Evolutionary conservation across 2,113 vertebrate genomes (phyloP).

Genomic region (Melospiza melodia): DNA sequence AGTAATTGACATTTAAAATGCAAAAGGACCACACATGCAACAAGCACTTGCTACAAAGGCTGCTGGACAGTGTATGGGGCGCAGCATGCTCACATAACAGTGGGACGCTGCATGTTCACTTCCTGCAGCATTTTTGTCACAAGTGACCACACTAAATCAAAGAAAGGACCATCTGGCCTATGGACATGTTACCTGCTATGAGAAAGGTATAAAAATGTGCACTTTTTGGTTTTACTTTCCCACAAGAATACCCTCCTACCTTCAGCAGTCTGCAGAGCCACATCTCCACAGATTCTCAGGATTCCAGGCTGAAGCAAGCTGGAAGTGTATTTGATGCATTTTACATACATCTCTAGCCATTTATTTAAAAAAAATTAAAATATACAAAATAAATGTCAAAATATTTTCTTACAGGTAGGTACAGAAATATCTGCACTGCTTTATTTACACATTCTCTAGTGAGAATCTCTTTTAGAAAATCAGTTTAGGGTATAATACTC

Average conservation of each 20-base stretch:
- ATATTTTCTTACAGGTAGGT: not conserved
- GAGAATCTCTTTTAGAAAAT: not conserved
- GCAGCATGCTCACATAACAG: fast-evolving
- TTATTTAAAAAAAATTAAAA: not conserved
- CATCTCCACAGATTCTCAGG: not conserved
- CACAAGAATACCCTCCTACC: not conserved
- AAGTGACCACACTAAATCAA: not conserved
- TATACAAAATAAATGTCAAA: not conserved
- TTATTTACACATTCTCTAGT: not conserved
- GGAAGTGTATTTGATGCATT: not conserved
- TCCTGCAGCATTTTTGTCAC: not conserved
- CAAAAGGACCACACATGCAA: not conserved
- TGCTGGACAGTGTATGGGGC: not conserved
- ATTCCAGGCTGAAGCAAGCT: not conserved
- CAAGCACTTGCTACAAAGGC: not conserved
- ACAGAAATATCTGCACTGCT: not conserved
- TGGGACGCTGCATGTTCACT: fast-evolving
- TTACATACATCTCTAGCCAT: not conserved
- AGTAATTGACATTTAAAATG: not conserved
- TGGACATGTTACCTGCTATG: not conserved
- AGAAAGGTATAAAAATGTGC: not conserved
- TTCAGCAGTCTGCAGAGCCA: not conserved
- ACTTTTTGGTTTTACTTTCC: not conserved
- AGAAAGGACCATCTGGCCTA: not conserved
- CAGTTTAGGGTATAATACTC: not conserved